Percentiles rank a stretch among this genome's conserved stretches.
Evolutionary conservation across 92 coral and sea anemone species (phyloP).

Genomic region (Palythoa caribaeorum): DNA sequence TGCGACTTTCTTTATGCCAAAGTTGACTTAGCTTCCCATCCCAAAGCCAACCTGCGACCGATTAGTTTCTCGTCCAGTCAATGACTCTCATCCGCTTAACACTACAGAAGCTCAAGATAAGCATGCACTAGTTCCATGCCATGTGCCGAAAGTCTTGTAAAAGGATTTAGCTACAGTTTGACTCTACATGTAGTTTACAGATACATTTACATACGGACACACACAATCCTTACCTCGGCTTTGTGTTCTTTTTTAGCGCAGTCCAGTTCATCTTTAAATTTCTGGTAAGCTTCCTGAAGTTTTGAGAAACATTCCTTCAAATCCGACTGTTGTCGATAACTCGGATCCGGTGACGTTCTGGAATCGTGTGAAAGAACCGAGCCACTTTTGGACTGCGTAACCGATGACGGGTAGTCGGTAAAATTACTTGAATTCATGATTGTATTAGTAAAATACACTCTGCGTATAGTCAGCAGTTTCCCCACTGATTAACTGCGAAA

Average conservation of each 20-base stretch:
- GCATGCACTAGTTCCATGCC: too few relatives aligned
- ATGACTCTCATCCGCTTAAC: too few relatives aligned
- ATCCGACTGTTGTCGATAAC: conserved; percentile 52
- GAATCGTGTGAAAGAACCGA: neutral
- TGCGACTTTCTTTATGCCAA: too few relatives aligned
- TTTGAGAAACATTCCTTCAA: conserved; percentile 65
- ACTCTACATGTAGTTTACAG: neutral
- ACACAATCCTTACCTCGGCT: conserved; percentile 42
- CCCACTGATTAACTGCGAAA: neutral
- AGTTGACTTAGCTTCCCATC: too few relatives aligned
- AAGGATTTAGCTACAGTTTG: neutral
- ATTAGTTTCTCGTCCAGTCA: too few relatives aligned
- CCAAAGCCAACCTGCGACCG: too few relatives aligned
- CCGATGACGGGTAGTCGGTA: conserved; percentile 4
- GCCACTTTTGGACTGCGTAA: neutral
- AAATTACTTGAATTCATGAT: conserved; percentile 10
- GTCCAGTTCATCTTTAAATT: conserved; percentile 62
- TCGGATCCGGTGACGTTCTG: conserved; percentile 28
- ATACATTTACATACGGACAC: neutral
- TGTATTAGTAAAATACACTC: neutral
- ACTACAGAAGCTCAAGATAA: too few relatives aligned
- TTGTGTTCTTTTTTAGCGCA: conserved; percentile 54
- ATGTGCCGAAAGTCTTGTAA: too few relatives aligned
- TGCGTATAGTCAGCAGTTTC: too few relatives aligned
- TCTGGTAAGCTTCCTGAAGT: conserved; percentile 56